A percentile compares a stretch with the other conserved stretches of the same genome.
phyloP scores from a whole-genome alignment of 2,888 invertebrate genomes.

The Drosophila borealis region DNA sequence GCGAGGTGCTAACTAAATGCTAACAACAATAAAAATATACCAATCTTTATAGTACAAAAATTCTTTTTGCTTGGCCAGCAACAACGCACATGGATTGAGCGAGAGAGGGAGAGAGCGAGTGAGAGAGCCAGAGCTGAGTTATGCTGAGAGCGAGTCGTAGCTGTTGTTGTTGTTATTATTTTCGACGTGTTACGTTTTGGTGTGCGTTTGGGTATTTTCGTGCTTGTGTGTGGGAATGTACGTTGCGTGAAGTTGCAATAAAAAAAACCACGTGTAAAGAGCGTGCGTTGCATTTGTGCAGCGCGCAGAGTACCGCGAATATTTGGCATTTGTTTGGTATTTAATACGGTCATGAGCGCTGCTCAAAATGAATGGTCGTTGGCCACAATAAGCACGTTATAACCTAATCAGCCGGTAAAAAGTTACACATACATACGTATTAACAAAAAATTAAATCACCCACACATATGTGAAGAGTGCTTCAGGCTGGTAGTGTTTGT shows the following conservation, averaged over 20 bases:
- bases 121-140: constrained; percentile 16
- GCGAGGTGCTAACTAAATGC: constrained; percentile 61
- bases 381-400: constrained; percentile 5
- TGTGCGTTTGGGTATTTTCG: constrained; percentile 35
- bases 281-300: constrained; percentile 44
- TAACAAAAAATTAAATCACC: constrained; percentile 35
- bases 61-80: constrained; percentile 23
- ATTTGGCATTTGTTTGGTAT: constrained; percentile 28
- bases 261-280: constrained; percentile 63
- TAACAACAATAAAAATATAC: constrained; percentile 40
- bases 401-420: constrained; percentile 55
- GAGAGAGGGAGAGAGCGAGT: not conserved
- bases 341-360: not conserved
- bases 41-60: constrained; percentile 33
- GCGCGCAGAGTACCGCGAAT: not conserved
- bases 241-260: constrained; percentile 74
- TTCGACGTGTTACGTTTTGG: constrained; percentile 60
- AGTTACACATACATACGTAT: constrained; percentile 11
- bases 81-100: constrained; percentile 21
- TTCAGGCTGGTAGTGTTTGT: not conserved
- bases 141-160: constrained; percentile 21
- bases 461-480: constrained; percentile 19
- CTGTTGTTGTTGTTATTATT: constrained; percentile 37
- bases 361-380: constrained; percentile 11
- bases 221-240: constrained; percentile 63